phyloP scores from a whole-genome alignment of 2,797 vertebrate genomes.

The Onychomys arenicola region DNA sequence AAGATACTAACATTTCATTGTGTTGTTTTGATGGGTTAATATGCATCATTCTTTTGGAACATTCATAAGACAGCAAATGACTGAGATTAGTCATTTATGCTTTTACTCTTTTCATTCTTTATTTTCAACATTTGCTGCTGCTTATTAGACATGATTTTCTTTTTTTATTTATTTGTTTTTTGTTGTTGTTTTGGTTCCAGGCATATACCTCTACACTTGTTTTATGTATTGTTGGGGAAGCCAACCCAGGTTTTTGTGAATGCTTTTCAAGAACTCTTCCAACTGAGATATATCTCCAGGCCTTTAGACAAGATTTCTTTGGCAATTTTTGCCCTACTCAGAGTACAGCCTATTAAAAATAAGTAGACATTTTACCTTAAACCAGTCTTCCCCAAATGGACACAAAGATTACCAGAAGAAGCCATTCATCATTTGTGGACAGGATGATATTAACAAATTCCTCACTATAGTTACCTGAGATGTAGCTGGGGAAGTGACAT shows the following conservation, averaged over 20 bases:
- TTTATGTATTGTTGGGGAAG: neutral
- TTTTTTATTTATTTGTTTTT: neutral
- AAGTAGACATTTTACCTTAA: neutral
- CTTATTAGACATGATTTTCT: neutral
- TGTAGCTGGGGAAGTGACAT: neutral
- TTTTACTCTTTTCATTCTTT: neutral
- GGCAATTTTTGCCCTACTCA: neutral
- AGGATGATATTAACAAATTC: neutral
- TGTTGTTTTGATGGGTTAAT: neutral
- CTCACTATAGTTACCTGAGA: neutral
- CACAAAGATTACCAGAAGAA: neutral
- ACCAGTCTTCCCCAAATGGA: neutral
- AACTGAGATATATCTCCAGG: neutral
- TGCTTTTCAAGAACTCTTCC: neutral
- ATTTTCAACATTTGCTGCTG: neutral
- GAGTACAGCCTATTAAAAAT: neutral
- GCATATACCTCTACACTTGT: neutral
- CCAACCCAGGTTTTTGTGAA: neutral
- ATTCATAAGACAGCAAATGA: neutral
- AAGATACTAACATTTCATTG: neutral
- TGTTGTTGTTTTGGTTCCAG: neutral
- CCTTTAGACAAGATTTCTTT: neutral
- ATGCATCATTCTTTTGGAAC: neutral
- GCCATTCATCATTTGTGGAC: neutral
- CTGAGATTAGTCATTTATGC: neutral